phyloP scores from a whole-genome alignment of 2,797 vertebrate genomes.

The Sebastes kiyomatsui region DNA sequence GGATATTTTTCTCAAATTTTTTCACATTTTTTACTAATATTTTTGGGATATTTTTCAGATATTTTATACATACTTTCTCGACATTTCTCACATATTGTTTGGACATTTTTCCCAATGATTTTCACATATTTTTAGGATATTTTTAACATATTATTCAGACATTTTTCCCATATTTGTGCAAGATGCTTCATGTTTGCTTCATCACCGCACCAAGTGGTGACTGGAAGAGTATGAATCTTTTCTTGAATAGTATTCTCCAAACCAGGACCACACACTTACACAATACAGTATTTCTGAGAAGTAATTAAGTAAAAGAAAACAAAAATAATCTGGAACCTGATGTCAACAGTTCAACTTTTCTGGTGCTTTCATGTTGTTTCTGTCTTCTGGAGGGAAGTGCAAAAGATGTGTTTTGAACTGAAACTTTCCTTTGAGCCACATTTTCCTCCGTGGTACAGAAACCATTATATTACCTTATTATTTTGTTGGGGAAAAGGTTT shows the following conservation, averaged over 20 bases:
- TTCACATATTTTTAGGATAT: too few relatives aligned
- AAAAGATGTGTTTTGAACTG: neutral
- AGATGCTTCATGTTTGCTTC: slow-evolving; percentile 1
- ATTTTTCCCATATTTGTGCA: neutral
- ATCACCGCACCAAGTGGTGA: neutral
- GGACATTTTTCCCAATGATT: too few relatives aligned
- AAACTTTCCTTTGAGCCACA: neutral
- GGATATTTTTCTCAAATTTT: too few relatives aligned
- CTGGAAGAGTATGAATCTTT: neutral
- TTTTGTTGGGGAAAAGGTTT: neutral
- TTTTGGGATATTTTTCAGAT: too few relatives aligned
- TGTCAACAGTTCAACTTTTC: neutral
- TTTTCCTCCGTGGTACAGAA: neutral
- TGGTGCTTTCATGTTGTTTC: neutral
- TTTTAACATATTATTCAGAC: too few relatives aligned
- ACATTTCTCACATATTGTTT: too few relatives aligned
- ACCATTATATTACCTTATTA: neutral
- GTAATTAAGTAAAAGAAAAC: neutral
- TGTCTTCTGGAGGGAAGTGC: neutral
- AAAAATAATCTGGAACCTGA: neutral
- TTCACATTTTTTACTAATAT: too few relatives aligned
- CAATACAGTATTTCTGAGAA: neutral
- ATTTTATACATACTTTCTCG: too few relatives aligned
- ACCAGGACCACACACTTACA: neutral
- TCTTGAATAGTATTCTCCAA: neutral